Evolutionary conservation across 2,888 invertebrate species (phyloP).

Genomic region (Drosophila prolongata): DNA sequence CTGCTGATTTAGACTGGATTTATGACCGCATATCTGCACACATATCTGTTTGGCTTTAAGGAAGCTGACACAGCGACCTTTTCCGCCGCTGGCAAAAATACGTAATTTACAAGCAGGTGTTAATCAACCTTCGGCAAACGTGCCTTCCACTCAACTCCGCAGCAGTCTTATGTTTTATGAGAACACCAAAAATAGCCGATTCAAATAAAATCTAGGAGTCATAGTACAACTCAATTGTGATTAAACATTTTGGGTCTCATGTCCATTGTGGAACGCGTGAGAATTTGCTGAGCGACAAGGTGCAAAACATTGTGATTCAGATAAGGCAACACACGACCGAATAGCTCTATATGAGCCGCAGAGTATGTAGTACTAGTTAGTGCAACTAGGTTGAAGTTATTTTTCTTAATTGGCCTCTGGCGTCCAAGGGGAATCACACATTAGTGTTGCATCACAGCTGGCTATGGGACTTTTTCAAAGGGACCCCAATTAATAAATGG

Average conservation of each 20-base stretch:
- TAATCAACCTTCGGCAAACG: slow-evolving; percentile 44
- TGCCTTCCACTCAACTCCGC: slow-evolving; percentile 26
- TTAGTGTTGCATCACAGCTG: slow-evolving; percentile 10
- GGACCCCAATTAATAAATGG: slow-evolving; percentile 18
- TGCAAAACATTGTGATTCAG: slow-evolving; percentile 47
- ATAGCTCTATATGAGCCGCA: slow-evolving; percentile 2
- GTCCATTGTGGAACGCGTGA: slow-evolving; percentile 61
- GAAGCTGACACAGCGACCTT: slow-evolving; percentile 48
- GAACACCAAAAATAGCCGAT: slow-evolving; percentile 3
- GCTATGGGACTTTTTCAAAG: slow-evolving; percentile 6
- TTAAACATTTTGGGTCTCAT: slow-evolving; percentile 26
- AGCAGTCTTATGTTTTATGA: slow-evolving; percentile 11
- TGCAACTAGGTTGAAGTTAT: slow-evolving; percentile 24
- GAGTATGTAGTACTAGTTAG: slow-evolving; percentile 22
- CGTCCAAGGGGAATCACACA: slow-evolving; percentile 9
- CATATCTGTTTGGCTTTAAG: slow-evolving; percentile 31
- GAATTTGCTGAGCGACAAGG: slow-evolving; percentile 47
- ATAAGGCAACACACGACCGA: slow-evolving; percentile 49
- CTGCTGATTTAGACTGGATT: slow-evolving; percentile 33
- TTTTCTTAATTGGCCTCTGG: slow-evolving; percentile 40
- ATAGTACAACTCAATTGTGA: slow-evolving; percentile 31
- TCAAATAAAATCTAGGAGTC: slow-evolving; percentile 18
- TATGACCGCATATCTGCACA: slow-evolving; percentile 15
- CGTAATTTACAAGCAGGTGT: slow-evolving; percentile 49
- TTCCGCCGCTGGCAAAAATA: slow-evolving; percentile 23